Conservation (phyloP, 1,140 invertebrate species). For the Drosophila busckii region DNA sequence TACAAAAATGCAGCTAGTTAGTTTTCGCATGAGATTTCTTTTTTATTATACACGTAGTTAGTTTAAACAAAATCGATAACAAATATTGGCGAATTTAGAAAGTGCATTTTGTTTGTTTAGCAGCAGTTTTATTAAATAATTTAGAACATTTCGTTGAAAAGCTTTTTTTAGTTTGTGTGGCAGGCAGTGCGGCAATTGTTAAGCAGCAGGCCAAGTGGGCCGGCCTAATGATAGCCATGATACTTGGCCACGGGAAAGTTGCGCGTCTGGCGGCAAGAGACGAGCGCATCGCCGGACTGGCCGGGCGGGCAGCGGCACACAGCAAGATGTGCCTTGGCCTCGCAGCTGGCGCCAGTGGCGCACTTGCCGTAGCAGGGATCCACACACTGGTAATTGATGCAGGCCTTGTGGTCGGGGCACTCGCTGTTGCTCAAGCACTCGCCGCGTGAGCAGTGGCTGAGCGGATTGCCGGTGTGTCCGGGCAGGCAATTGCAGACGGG, state of each 20-base stretch:
- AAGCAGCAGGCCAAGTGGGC: not conserved
- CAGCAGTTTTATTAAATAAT: too few species aligned
- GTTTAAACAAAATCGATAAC: too few species aligned
- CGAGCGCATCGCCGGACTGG: conserved; percentile 86
- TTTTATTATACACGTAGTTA: too few species aligned
- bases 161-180: conserved; percentile 12
- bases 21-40: too few species aligned
- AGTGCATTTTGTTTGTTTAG: too few species aligned
- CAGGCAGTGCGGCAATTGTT: conserved; percentile 52
- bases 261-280: conserved; percentile 73
- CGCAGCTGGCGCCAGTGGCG: conserved; percentile 81
- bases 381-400: conserved; percentile 86
- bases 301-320: conserved; percentile 91
- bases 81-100: too few species aligned
- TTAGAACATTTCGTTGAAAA: too few species aligned
- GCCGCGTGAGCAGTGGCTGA: conserved; percentile 85
- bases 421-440: conserved; percentile 88
- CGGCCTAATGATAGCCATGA: conserved; percentile 38
- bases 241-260: conserved; percentile 75
- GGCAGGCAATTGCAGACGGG: conserved; percentile 86
- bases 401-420: conserved; percentile 85
- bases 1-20: too few species aligned
- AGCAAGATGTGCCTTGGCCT: conserved; percentile 83
- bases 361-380: conserved; percentile 90
- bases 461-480: conserved; percentile 90